Base-by-base conservation (phyloP, 2,797 vertebrate species). In the Lindbergichthys nudifrons region DNA sequence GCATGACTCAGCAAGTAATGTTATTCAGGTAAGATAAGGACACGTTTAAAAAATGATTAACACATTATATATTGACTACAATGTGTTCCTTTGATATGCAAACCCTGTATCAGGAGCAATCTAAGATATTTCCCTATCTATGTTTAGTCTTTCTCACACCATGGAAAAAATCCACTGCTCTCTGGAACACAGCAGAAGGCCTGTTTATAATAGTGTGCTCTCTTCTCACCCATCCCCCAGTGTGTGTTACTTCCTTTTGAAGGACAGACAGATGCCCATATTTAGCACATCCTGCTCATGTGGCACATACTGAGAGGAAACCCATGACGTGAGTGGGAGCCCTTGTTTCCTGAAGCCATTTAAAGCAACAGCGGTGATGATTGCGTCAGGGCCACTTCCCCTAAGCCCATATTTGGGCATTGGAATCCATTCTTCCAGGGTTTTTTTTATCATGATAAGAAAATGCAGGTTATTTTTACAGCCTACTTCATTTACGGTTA, bases 281-380 rank as follows among this genome's bases (percentile, higher is more conserved):
- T 93, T 72, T 83, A 85, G 94, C 73, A 80, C 87, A 84, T 95
- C 94, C 94, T 82, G 82, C 86, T 86, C 16, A 60, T 77, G 70
- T 77, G 84, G 80, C 75, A 61, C 59, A 72, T 26, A 65, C 75
- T 64, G 75, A 88, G 92, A 36, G 90, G 94, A 94, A 95, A 92
- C 87, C 92, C 91, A 80, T 93, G 91, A 92, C 83, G 92, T 73
- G 78, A 41, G 76, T 73, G 89, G 91, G 89, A 87, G 79, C 86
- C 86, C 83, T 88, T 80, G 82, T 80, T 95, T 94, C 93, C 93
- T 88, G 87, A 76, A 79, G 79, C 93, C 91, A 92, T 94, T 93
- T 94, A 91, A 94, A 93, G 89, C 45, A 70, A 68, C 71, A 89
- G 67, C 51, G 57, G 50, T 2, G 21, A 26, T 42, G 65, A 54